Evolutionary conservation across 2,113 vertebrate genomes (phyloP), one percentile per base, ranked within the genome.

Genomic region (Corvus hawaiiensis): DNA sequence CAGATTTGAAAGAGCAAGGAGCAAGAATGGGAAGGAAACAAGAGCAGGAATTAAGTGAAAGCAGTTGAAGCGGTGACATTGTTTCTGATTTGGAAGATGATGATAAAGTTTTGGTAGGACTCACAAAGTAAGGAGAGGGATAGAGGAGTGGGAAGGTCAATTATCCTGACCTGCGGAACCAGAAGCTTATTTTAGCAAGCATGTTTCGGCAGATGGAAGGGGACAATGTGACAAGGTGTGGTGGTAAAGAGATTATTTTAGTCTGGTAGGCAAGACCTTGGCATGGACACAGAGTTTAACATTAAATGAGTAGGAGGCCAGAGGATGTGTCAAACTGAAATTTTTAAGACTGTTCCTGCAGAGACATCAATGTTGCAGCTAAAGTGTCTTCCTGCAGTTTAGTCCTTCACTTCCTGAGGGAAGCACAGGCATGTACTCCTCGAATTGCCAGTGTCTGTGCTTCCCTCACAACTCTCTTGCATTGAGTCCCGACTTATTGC

Each of bases 401-500:
- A 39, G 49, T 24, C 80, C 58, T 68, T 69, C 19, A 5, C 3
- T 32, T 54, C 16, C 10, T 55, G 46, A 71, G 35, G 20, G 17
- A 75, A 71, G 51, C 22, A 69, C 9, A 76, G 10, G 12, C 30
- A 16, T 2, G 5, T 62, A 24, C 17, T 67, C 12, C 16, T 32
- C 44, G 13, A 22, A 11, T 5, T 80, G 48, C 37, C 43, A 27
- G 12, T 22, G 19, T 33, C 35, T 37, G 14, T 32, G 11, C n/a
- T 79, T 68, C 44, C 26, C 15, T 35, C 39, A 44, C 11, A 37
- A 30, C 10, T 30, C 26, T 10, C 41, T 26, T 68, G 39, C 21
- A 13, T 11, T 16, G 33, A 3, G 22, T 14, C 37, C 30, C 0
- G 0, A 64, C 21, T 4, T 64, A 21, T 61, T 3, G 1, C 39